phyloP scores from a whole-genome alignment of 2,888 invertebrate species.

The Polydesmus complanatus region DNA sequence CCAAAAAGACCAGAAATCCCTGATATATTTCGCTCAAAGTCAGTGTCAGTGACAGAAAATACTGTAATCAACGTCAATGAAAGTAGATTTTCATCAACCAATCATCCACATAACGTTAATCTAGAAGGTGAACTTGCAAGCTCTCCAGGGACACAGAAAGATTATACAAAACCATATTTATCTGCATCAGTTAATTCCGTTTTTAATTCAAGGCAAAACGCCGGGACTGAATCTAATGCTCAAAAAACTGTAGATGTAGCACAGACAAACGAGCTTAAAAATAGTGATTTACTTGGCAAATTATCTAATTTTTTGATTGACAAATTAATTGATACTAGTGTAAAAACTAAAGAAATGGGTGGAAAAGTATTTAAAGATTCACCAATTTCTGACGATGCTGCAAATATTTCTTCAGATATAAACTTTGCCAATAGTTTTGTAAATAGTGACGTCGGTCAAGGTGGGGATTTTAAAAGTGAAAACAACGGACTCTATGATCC shows the following conservation, averaged over 20 bases:
- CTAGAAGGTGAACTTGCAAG: too few species aligned
- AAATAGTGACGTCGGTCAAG: neutral
- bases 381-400: neutral
- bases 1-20: constrained; percentile 17
- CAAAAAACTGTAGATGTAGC: neutral
- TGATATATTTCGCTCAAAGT: constrained; percentile 14
- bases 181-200: too few species aligned
- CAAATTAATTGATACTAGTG: neutral
- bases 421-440: too few species aligned
- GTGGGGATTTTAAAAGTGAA: neutral
- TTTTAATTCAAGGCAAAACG: too few species aligned
- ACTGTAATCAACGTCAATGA: neutral
- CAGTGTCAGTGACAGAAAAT: neutral
- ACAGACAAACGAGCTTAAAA: neutral
- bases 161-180: too few species aligned
- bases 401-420: too few species aligned
- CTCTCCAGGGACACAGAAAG: too few species aligned
- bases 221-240: neutral
- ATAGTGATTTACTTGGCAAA: too few species aligned
- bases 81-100: neutral
- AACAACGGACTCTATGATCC: neutral
- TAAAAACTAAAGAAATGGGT: neutral
- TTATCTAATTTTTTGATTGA: neutral
- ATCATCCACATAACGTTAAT: neutral
- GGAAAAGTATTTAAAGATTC: neutral